Base-by-base conservation (phyloP, 1,140 invertebrate genomes). In the Cyrtorhinus lividipennis region DNA sequence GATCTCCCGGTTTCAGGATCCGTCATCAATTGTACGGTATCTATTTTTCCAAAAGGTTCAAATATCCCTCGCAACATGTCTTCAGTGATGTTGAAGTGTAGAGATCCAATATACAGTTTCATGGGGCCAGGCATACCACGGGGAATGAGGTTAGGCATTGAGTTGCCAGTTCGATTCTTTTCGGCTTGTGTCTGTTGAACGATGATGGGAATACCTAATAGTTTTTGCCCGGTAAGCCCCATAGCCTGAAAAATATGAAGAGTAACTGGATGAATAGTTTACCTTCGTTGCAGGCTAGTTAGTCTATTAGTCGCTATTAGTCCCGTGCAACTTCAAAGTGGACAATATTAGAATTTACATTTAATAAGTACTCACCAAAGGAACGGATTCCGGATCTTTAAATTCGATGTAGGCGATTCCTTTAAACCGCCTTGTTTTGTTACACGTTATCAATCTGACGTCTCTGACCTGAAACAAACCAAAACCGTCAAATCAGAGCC, bases 341-440 rank as follows among this genome's bases (percentile, higher is more conserved):
- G 10, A 62, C n/a, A n/a, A n/a, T n/a, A n/a, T n/a, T n/a, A n/a
- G n/a, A n/a, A n/a, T n/a, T n/a, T n/a, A 62, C 1, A n/a, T n/a
- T n/a, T n/a, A n/a, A n/a, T n/a, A 27, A 30, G 38, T 53, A 80
- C 81, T 82, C 75, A 90, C 88, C 75, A 98, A 77, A 64, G 92
- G 86, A 23, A 99, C 96, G 66, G 94, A 95, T 78, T 98, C 95
- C 13, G 94, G 89, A 77, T 99, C 95, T 71, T 89, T 88, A 74
- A 99, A 99, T 77, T 99, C 97, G 57, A 99, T 94, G 75, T 99
- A 99, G 18, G 95, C 91, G 71, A 99, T 99, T 59, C 97, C 97
- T 78, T 99, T 99, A 68, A 98, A 99, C 67, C 95, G 79, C 68
- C 96, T 83, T 0, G 97, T 99, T 76, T 98, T 98, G 73, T 98